phyloP scores from a whole-genome alignment of 1,140 invertebrate genomes.

The Leptestheria dahalacensis region DNA sequence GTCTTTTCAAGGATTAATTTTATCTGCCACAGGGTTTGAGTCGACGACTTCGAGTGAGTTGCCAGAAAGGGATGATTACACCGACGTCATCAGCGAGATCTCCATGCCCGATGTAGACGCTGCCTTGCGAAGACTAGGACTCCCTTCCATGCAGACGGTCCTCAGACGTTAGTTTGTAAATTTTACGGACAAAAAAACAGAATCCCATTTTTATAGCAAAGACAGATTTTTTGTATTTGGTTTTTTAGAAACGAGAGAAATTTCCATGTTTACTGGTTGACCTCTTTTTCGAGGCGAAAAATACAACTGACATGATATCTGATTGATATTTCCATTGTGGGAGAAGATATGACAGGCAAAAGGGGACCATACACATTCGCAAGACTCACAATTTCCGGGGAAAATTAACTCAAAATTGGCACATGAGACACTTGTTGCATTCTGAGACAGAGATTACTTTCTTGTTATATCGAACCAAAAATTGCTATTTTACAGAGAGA shows the following conservation, averaged over 20 bases:
- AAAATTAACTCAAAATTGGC: too few species aligned
- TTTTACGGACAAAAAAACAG: neutral
- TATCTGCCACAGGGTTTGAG: too few species aligned
- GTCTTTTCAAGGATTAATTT: too few species aligned
- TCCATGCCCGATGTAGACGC: conserved; percentile 13
- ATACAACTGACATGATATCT: too few species aligned
- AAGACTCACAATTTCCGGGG: conserved; percentile 7
- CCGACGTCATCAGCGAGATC: neutral
- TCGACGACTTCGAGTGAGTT: too few species aligned
- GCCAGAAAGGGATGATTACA: too few species aligned
- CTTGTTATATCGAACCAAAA: too few species aligned
- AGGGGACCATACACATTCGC: conserved; percentile 1
- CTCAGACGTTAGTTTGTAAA: conserved; percentile 10
- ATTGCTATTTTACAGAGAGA: too few species aligned
- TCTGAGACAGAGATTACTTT: too few species aligned
- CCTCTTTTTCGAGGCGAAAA: neutral
- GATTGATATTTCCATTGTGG: too few species aligned
- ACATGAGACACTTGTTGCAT: too few species aligned
- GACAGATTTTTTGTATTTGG: neutral
- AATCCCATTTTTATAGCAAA: neutral
- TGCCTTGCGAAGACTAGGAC: conserved; percentile 5
- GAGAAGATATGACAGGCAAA: too few species aligned
- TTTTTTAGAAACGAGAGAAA: neutral
- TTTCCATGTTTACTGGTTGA: neutral
- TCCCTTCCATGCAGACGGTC: conserved; percentile 9